Evolutionary conservation across 1,140 invertebrate species (phyloP).

Genomic region (Drosophila leontia): DNA sequence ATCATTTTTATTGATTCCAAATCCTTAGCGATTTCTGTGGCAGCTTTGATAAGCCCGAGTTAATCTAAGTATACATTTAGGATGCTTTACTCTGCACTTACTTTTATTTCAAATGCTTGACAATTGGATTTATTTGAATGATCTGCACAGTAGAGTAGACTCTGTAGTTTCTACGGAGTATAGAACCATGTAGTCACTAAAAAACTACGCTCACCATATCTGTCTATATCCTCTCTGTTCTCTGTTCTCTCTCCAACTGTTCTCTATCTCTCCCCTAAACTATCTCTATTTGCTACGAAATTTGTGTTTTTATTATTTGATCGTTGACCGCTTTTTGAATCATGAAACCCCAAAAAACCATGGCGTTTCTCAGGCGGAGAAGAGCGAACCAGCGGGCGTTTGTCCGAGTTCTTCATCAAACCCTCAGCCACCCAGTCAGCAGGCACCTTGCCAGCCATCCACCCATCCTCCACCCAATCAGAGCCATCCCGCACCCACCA

Average conservation of each 20-base stretch:
- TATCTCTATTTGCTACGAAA: conserved; percentile 31
- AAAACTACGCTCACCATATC: conserved; percentile 27
- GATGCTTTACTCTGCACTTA: neutral
- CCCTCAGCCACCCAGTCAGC: conserved; percentile 8
- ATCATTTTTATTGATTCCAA: neutral
- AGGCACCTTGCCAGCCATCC: neutral
- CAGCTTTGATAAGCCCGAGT: no score
- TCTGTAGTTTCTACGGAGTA: conserved; percentile 7
- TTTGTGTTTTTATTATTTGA: conserved; percentile 21
- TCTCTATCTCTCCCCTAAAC: conserved; percentile 17
- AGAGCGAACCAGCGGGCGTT: conserved; percentile 11
- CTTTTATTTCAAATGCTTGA: conserved; percentile 4
- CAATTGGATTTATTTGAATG: conserved; percentile 1
- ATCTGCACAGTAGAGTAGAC: conserved; percentile 3
- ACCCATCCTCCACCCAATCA: conserved; percentile 15
- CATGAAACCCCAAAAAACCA: neutral
- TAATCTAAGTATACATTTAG: no score
- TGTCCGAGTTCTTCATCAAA: conserved; percentile 10
- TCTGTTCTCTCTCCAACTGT: conserved; percentile 31
- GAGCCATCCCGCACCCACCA: conserved; percentile 50
- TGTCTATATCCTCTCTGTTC: conserved; percentile 34
- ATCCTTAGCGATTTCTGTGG: no score
- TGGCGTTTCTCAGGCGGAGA: conserved; percentile 31
- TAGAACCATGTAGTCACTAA: conserved; percentile 1
- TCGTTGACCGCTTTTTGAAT: conserved; percentile 20